Evolutionary conservation across 2,888 invertebrate species (phyloP), one percentile per base, ranked within the genome.

Genomic region (Nemapogon koenigi): DNA sequence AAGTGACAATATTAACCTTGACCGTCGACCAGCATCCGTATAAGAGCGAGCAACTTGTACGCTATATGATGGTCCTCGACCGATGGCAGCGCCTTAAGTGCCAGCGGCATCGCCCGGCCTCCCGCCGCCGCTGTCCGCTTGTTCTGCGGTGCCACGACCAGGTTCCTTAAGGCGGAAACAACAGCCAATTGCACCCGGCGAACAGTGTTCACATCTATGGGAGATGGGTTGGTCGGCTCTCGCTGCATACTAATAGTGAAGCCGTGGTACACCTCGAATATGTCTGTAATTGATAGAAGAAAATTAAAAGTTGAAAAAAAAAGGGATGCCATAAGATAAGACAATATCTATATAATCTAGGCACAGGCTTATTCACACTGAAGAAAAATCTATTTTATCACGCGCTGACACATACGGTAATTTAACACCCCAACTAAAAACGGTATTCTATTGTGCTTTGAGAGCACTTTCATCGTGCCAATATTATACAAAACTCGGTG

Each of bases 11-110:
- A 40, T 46, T 29, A 51, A 89, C 89, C 85, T 79, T 91, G 90
- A 16, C 90, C 90, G 64, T 93, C 93, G 2, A 94, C 87, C 27
- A 92, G 83, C 88, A 95, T 92, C 40, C 95, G 80, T 1, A 94
- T 69, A 0, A 93, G 90, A 2, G 93, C 94, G 36, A 95, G 61
- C 42, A 95, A 72, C 65, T 94, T 94, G 55, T 93, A 94, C 3
- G 91, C 88, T 2, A 94, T 92, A 16, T 90, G 88, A 39, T 87
- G 87, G 42, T 91, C 89, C 31, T 83, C 81, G 28, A 85, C 83
- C 36, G 73, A 66, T 0, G 89, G 89, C 53, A 91, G 76, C 2
- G 88, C 87, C 41, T 85, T 82, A 38, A 94, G 79, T 40, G 94
- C 72, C 19, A 62, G 6, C 0, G 66, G 57, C 1, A 64, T 63